Evolutionary conservation across 2,113 vertebrate genomes (phyloP).

Genomic region (Anthoscopus minutus): DNA sequence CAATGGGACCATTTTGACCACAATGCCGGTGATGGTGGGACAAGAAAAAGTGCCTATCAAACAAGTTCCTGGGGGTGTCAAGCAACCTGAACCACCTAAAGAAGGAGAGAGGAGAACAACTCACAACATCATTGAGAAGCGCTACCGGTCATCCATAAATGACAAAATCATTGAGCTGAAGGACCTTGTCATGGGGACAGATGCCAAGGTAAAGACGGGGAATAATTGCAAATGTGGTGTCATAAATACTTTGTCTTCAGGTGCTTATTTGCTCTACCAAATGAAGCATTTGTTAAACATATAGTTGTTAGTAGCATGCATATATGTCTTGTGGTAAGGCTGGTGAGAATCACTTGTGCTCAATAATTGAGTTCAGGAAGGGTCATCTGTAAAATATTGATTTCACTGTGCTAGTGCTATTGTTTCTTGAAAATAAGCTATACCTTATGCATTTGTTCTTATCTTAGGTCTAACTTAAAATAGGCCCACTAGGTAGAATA

Average conservation of each 20-base stretch:
- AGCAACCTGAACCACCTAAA: slow-evolving; percentile 82
- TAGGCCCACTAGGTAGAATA: not conserved
- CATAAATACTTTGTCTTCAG: not conserved
- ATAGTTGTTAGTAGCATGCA: not conserved
- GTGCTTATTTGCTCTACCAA: not conserved
- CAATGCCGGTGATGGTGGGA: slow-evolving; percentile 93
- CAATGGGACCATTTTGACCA: slow-evolving; percentile 90
- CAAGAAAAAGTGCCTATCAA: slow-evolving; percentile 96
- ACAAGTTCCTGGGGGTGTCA: slow-evolving; percentile 76
- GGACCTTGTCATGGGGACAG: slow-evolving; percentile 93
- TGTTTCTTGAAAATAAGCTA: not conserved
- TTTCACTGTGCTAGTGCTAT: not conserved
- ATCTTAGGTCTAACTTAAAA: not conserved
- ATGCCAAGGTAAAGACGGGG: slow-evolving; percentile 84
- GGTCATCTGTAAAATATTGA: not conserved
- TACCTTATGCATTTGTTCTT: not conserved
- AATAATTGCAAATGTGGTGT: not conserved
- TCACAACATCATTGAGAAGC: slow-evolving; percentile 98
- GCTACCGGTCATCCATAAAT: slow-evolving; percentile 95
- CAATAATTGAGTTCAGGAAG: not conserved
- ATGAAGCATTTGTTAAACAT: not conserved
- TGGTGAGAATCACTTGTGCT: not conserved
- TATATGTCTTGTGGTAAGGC: accelerated
- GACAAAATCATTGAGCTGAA: slow-evolving; percentile 97
- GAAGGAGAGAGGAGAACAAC: slow-evolving; percentile 95